Percentiles rank a stretch among this genome's conserved stretches.
Evolutionary conservation across 2,888 invertebrate genomes (phyloP).

Genomic region (Seira musarum): DNA sequence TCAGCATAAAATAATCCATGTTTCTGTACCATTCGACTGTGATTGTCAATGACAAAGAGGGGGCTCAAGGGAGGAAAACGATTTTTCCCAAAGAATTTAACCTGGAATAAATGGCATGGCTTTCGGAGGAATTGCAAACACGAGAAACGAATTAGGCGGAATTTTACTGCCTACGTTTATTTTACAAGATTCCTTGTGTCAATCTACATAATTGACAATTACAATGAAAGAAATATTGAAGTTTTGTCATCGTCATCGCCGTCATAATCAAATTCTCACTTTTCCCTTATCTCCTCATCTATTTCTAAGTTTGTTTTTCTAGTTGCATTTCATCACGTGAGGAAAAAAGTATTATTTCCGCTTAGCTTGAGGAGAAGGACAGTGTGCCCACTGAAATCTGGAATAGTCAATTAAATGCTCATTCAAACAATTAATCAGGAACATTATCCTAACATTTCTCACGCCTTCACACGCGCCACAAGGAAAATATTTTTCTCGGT

Average conservation of each 20-base stretch:
- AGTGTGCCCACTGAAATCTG: too few species aligned
- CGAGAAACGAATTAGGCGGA: slow-evolving; percentile 10
- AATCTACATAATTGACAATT: background rate
- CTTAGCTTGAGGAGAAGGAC: too few species aligned
- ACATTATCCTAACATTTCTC: background rate
- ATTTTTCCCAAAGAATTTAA: background rate
- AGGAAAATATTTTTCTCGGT: background rate
- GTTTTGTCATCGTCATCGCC: background rate
- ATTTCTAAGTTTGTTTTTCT: too few species aligned
- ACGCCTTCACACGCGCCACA: background rate
- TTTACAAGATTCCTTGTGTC: background rate
- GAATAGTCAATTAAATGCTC: background rate
- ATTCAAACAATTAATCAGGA: background rate
- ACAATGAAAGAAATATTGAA: background rate
- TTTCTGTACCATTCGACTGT: background rate
- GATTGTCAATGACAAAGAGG: too few species aligned
- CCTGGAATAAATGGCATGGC: background rate
- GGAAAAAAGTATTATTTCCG: too few species aligned
- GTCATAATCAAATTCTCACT: too few species aligned
- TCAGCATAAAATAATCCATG: background rate
- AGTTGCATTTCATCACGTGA: background rate
- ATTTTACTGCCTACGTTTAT: background rate
- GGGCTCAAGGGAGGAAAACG: too few species aligned
- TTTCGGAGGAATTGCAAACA: slow-evolving; percentile 6
- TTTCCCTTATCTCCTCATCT: too few species aligned